Base-by-base conservation (phyloP, 1,140 invertebrate genomes). In the Portunus trituberculatus region DNA sequence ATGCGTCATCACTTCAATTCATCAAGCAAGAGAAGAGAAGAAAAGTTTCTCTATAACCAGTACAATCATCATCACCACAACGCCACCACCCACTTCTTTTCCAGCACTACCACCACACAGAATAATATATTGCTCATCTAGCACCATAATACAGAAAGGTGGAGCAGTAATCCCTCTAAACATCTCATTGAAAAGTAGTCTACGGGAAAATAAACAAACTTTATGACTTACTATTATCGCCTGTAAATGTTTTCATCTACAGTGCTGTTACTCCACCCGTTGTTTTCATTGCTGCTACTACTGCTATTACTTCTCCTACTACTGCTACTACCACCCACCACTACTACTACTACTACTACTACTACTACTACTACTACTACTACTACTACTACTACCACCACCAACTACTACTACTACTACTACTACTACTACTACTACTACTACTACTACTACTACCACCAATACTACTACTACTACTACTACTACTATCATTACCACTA, bases 361-460 rank as follows among this genome's bases (percentile, higher is more conserved):
- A 14, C 28, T 45, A 14, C 16, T 88, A n/a, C 67, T 76, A 7
- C 67, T 76, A 8, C 20, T n/a, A n/a, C 8, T 87, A 10, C 28
- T 87, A 10, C 28, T 39, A 0, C 29, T 32, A 16, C 28, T 32
- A 16, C 14, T 87, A 16, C 12, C 28, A 8, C 4, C 12, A 10
- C 52, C 12, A 28, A 16, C 12, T 87, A 8, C 4, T 59, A 10
- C 52, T 59, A 28, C 29, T 31, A 31, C 31, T 88, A 0, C 31
- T 88, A 31, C 86, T 88, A 25, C 28, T 88, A 45, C 86, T 88
- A 45, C 29, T 88, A 45, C 28, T 88, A 25, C 86, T 88, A 45
- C 29, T 88, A 45, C 28, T 88, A 45, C 86, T 88, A 45, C 28
- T 87, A 45, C 86, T 87, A 32, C 28, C 0, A 48, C 32, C 4